Evolutionary conservation across 2,113 vertebrate genomes (phyloP), one percentile per base, ranked within the genome.

Genomic region (Leucoraja erinaceus): DNA sequence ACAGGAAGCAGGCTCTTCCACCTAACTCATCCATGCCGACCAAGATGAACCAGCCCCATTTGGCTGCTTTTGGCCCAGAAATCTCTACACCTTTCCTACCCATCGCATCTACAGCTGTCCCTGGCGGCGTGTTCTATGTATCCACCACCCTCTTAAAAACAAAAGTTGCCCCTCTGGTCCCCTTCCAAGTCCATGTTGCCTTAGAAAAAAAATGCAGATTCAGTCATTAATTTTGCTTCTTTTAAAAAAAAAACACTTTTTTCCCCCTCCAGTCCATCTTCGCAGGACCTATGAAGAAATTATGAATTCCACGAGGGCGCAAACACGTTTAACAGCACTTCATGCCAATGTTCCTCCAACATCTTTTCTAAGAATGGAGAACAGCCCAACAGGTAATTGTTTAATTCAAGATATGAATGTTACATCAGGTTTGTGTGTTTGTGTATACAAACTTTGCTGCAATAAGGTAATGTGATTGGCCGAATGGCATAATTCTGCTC

Each of bases 231-330:
- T n/a, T 31, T 31, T 20, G 7, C 14, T 78, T 33, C 5, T 79
- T 47, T 47, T 1, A 47, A 47, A 47, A 47, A 47, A 79, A 47
- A 1, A 79, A 79, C 47, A 63, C n/a, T 88, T 90, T 66, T n/a
- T 38, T 4, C 31, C 22, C 8, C 8, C 11, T 14, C 31, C n/a
- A 90, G 86, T 90, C 31, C 86, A 90, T 8, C 86, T 90, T n/a
- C 86, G 86, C n/a, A 33, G 86, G 31, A 68, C 86, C 61, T 90
- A 90, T 33, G 86, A 90, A 90, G 86, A 90, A 14, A 66, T 90
- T 90, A 28, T 90, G 86, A 90, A 68, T 68, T 90, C 86, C 20
- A 66, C 86, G 31, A 90, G 86, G 20, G n/a, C 86, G 33, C 59
- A 16, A 11, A 33, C 61, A 7, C 14, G 14, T 14, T 90, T 66